Evolutionary conservation across 2,888 invertebrate species (phyloP), one percentile per base, ranked within the genome.

Genomic region (Drosophila sordidula): DNA sequence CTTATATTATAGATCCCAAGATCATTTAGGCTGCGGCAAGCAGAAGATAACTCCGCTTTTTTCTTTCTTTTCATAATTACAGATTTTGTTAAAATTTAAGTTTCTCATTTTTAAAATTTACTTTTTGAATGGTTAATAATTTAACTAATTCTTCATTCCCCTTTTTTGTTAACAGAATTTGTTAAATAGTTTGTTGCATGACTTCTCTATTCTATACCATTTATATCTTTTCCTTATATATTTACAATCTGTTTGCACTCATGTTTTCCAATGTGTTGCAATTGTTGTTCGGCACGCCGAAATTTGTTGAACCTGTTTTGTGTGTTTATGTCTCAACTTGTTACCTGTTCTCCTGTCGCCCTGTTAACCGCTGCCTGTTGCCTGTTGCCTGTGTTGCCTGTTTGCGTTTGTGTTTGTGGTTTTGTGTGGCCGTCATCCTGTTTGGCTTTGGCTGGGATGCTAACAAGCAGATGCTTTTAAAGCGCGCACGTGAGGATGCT

Each of bases 401-500:
- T 42, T 46, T 18, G 32, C 22, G 12, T 39, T 18, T 18, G 18
- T 18, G 18, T 2, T 18, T 18, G 18, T 18, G 18, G 18, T 18
- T 34, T 12, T 26, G 49, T 41, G 9, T 29, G 29, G 29, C 29
- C 8, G 29, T 29, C 26, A 0, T 5, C 42, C 50, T 62, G 71
- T 72, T 68, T 59, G 80, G 77, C 78, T 74, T 74, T 75, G 74
- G 70, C 64, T 59, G 57, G 41, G 38, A 56, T 61, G 52, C 78
- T 75, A 82, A 86, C 75, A 70, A 68, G 14, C 79, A 90, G 91
- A 90, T 91, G 90, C 91, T 90, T 77, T 90, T 90, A 82, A 91
- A 91, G 92, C 91, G 91, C 69, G 86, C 90, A 70, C 90, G 91
- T 49, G 91, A 90, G 58, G 92, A 91, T 52, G 77, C 80, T 25